Evolutionary conservation across 2,888 invertebrate species (phyloP).

Genomic region (Drosophila mimetica): DNA sequence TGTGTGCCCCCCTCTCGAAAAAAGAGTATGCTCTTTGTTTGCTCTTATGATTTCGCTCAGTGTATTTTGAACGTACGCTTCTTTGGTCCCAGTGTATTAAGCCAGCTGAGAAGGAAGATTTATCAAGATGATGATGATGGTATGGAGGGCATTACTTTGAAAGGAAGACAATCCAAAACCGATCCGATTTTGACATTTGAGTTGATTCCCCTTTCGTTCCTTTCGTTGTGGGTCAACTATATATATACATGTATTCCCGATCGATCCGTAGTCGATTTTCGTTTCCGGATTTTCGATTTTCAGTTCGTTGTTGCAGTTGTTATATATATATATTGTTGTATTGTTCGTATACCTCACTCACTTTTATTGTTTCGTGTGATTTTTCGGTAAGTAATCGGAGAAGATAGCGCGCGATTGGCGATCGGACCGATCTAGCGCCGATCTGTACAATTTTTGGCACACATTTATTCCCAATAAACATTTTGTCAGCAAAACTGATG

Average conservation of each 20-base stretch:
- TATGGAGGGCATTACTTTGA: slow-evolving; percentile 5
- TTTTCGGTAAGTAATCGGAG: slow-evolving; percentile 65
- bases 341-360: slow-evolving; percentile 54
- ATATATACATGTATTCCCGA: slow-evolving; percentile 10
- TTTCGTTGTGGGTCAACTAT: slow-evolving; percentile 8
- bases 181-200: slow-evolving; percentile 16
- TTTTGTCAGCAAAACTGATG: slow-evolving; percentile 37
- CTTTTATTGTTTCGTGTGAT: slow-evolving; percentile 60
- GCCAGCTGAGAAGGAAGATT: slow-evolving; percentile 9
- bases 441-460: slow-evolving; percentile 36
- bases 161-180: slow-evolving; percentile 3
- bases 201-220: slow-evolving; percentile 18
- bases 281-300: slow-evolving; percentile 22
- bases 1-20: slow-evolving; percentile 27
- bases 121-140: background rate
- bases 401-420: slow-evolving; percentile 8
- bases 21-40: slow-evolving; percentile 29
- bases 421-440: slow-evolving; percentile 5
- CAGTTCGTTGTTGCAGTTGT: slow-evolving; percentile 37
- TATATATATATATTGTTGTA: slow-evolving; percentile 42
- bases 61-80: slow-evolving; percentile 39
- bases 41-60: slow-evolving; percentile 42
- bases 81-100: slow-evolving; percentile 21
- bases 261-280: slow-evolving; percentile 30
- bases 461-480: slow-evolving; percentile 35